phyloP scores from a whole-genome alignment of 2,113 vertebrate genomes.

The Clarias gariepinus region DNA sequence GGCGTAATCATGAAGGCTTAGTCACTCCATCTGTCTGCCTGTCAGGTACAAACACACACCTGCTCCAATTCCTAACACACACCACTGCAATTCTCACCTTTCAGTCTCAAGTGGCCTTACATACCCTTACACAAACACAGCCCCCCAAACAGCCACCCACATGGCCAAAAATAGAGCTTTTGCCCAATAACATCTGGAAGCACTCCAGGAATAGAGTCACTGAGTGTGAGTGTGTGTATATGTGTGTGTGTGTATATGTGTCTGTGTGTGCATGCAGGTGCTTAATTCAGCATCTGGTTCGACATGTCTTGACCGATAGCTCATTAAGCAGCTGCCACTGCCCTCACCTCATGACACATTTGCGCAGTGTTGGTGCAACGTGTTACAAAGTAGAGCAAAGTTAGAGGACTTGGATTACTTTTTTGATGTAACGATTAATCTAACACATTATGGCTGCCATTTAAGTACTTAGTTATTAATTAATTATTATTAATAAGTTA shows the following conservation, averaged over 20 bases:
- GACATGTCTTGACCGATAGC: neutral
- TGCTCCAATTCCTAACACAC: constrained; percentile 10
- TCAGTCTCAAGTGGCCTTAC: neutral
- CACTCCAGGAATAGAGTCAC: constrained; percentile 10
- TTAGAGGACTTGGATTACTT: no score
- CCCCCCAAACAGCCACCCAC: constrained; percentile 20
- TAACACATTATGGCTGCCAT: no score
- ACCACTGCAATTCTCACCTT: constrained; percentile 22
- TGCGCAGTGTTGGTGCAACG: no score
- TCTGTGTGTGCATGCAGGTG: neutral
- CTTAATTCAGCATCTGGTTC: neutral
- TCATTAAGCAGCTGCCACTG: neutral
- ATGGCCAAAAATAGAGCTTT: constrained; percentile 12
- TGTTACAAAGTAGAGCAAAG: no score
- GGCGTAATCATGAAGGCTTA: constrained; percentile 14
- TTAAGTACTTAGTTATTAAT: no score
- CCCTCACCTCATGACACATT: neutral
- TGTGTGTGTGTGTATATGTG: neutral
- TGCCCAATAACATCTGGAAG: constrained; percentile 26
- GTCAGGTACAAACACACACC: constrained; percentile 27
- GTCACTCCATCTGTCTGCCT: constrained; percentile 35
- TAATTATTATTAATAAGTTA: no score
- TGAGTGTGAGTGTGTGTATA: neutral
- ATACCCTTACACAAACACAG: neutral
- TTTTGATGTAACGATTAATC: no score